These are phyloP conservation scores for Musca vetustissima DNA, from an alignment of 1,140 invertebrate species.

Conservation along the genomic window DNA sequence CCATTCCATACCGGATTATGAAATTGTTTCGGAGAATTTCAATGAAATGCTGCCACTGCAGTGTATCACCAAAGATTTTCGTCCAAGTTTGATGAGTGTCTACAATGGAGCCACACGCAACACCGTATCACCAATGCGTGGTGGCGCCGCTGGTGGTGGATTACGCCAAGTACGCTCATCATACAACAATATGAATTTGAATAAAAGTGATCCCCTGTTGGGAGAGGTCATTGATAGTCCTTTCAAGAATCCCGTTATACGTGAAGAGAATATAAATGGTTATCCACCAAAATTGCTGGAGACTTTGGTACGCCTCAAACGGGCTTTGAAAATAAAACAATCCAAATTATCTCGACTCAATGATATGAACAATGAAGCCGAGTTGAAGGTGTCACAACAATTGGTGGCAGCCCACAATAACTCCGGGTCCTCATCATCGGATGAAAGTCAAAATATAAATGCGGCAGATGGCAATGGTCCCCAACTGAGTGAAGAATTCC, in stretches of 20 bases:
- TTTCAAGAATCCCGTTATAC: conserved; percentile 33
- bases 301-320: conserved; percentile 83
- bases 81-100: conserved; percentile 65
- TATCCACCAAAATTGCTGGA: conserved; percentile 86
- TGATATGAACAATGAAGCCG: conserved; percentile 89
- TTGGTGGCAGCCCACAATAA: conserved; percentile 60
- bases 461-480: conserved; percentile 21
- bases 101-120: conserved; percentile 38
- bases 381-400: conserved; percentile 71
- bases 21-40: conserved; percentile 91
- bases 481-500: conserved; percentile 74
- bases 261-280: conserved; percentile 67
- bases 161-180: conserved; percentile 38
- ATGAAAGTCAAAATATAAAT: conserved; percentile 31
- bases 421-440: conserved; percentile 49
- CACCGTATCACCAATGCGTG: conserved; percentile 24
- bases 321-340: conserved; percentile 82
- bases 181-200: conserved; percentile 48
- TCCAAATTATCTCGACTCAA: conserved; percentile 78
- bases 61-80: conserved; percentile 78
- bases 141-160: conserved; percentile 25
- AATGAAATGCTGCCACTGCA: conserved; percentile 88
- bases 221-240: conserved; percentile 53
- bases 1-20: conserved; percentile 94
- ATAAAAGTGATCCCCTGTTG: conserved; percentile 60